Evolutionary conservation across 2,113 vertebrate genomes (phyloP).

Genomic region (Brachyhypopomus occidentalis): DNA sequence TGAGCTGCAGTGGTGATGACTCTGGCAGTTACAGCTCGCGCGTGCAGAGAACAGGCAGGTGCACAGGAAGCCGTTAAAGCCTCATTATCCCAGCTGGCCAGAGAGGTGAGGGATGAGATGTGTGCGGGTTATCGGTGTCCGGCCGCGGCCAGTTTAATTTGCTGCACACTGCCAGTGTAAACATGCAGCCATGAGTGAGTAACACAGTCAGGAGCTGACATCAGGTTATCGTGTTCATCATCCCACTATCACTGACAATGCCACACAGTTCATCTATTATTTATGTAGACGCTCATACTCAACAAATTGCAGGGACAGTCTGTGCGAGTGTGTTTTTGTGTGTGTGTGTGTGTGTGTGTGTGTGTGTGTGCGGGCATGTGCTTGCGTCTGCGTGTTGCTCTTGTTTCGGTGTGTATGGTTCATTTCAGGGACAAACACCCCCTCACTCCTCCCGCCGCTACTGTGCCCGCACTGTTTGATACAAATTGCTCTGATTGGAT

Average conservation of each 20-base stretch:
- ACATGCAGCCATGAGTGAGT: constrained; percentile 49
- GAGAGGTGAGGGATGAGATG: constrained; percentile 34
- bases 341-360: constrained; percentile 5
- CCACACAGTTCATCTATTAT: constrained; percentile 57
- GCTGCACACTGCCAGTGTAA: constrained; percentile 47
- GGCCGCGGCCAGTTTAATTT: constrained; percentile 51
- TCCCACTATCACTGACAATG: constrained; percentile 52
- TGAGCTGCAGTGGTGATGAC: constrained; percentile 31
- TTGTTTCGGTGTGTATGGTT: constrained; percentile 1
- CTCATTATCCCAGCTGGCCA: constrained; percentile 45
- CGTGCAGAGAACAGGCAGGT: constrained; percentile 32
- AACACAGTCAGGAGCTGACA: constrained; percentile 52
- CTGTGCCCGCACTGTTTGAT: constrained; percentile 45
- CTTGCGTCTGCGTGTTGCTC: not conserved
- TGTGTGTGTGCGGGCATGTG: not conserved
- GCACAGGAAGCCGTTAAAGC: constrained; percentile 32
- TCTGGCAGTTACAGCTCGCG: constrained; percentile 24
- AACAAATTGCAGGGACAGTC: constrained; percentile 51
- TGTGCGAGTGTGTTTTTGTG: not conserved
- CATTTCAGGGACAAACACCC: constrained; percentile 36
- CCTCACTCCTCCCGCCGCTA: constrained; percentile 26
- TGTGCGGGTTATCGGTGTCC: constrained; percentile 50
- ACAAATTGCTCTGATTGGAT: constrained; percentile 48
- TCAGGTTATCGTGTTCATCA: constrained; percentile 59
- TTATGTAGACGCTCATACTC: constrained; percentile 47